Conservation (phyloP, 2,888 invertebrate species). For the Agrotis exclamationis region DNA sequence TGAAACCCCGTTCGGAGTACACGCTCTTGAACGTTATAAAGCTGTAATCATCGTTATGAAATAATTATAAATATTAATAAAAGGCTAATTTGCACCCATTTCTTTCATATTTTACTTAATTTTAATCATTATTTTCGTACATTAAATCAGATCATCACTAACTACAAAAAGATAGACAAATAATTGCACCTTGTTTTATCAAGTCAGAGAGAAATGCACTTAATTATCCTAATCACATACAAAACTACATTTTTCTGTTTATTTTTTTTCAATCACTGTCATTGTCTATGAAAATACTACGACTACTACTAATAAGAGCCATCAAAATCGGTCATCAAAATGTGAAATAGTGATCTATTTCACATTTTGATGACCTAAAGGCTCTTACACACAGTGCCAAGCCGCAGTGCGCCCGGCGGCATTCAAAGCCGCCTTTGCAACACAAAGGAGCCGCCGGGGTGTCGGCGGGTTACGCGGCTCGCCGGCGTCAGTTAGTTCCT, state of each 20-base stretch:
- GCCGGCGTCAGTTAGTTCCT: too few species aligned
- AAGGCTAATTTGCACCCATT: slow-evolving; percentile 48
- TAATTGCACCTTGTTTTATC: slow-evolving; percentile 16
- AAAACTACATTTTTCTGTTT: slow-evolving; percentile 17
- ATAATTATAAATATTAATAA: slow-evolving; percentile 16
- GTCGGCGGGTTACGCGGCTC: too few species aligned
- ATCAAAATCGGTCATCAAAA: too few species aligned
- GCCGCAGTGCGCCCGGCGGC: too few species aligned
- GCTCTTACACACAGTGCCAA: too few species aligned
- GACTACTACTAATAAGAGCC: too few species aligned
- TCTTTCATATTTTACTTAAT: slow-evolving; percentile 17
- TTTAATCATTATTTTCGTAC: background rate
- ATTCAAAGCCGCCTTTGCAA: too few species aligned
- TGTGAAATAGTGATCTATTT: too few species aligned
- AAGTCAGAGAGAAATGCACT: slow-evolving; percentile 28
- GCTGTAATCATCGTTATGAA: slow-evolving; percentile 11
- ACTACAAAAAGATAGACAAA: slow-evolving; percentile 38
- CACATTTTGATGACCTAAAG: slow-evolving; percentile 26
- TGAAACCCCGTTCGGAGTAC: too few species aligned
- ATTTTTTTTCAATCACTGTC: slow-evolving; percentile 12
- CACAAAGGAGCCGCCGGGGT: too few species aligned
- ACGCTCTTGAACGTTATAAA: slow-evolving; percentile 2
- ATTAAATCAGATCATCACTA: slow-evolving; percentile 33
- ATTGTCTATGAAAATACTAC: slow-evolving; percentile 15
- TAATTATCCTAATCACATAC: slow-evolving; percentile 31